Evolutionary conservation across 2,113 vertebrate species (phyloP), one percentile per base, ranked within the genome.

Genomic region (Astatotilapia flaviijosephi): DNA sequence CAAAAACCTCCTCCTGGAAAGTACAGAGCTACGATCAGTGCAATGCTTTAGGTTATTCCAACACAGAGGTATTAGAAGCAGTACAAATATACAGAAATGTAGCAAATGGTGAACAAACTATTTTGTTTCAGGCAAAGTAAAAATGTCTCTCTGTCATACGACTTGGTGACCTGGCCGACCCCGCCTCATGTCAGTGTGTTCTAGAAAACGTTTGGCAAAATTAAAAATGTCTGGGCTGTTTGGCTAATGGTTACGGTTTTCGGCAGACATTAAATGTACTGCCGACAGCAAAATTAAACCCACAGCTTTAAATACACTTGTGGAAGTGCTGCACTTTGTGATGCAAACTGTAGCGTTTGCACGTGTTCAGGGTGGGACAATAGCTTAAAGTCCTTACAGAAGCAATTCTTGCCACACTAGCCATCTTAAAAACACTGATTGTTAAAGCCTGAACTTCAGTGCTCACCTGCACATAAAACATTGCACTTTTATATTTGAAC

Each of bases 361-460:
- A 28, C 6, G 15, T n/a, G 33, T 53, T 80, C n/a, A 35, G 47
- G n/a, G 2, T 33, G 19, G 40, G 9, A 85, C 28, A 1, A 2
- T n/a, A 0, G 0, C n/a, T 15, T 26, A 14, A 11, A 31, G 26
- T 49, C 40, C 65, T 40, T 33, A 23, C 21, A 23, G 35, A 49
- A 47, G 15, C 42, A 19, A 75, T 26, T 47, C 40, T 0, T 73
- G 37, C 37, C 37, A 17, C 37, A 23, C 7, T 0, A 73, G 40
- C 4, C 4, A 10, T 0, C 13, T 73, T 73, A 73, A 26, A 73
- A 26, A 70, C 65, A 70, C 3, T 3, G 12, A 70, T 70, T 3
- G 21, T 45, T 42, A 45, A 73, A 73, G 14, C 21, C 62, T 42
- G 62, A 23, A 70, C 31, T 35, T 65, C 60, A 65, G 3, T 0